These are phyloP conservation scores for Drosophila suboccidentalis DNA, from an alignment of 2,888 invertebrate genomes.

Conservation along the genomic window DNA sequence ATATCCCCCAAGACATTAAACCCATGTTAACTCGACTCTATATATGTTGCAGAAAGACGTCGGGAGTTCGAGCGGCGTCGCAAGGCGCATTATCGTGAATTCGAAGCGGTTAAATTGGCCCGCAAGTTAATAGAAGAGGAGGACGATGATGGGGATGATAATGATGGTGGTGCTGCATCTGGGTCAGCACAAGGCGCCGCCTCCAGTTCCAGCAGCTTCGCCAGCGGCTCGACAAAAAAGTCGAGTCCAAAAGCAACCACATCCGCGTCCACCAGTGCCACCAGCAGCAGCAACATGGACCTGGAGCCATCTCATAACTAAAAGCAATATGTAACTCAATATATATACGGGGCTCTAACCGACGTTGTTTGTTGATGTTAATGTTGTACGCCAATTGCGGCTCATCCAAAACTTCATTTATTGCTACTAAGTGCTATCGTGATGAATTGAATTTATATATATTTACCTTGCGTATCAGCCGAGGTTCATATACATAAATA, in stretches of 20 bases:
- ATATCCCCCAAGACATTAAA: not conserved
- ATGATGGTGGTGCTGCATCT: constrained; percentile 42
- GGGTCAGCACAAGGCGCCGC: constrained; percentile 44
- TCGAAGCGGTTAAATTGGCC: constrained; percentile 96
- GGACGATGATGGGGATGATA: constrained; percentile 90
- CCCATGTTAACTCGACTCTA: not conserved
- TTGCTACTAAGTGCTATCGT: constrained; percentile 49
- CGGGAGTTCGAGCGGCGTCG: constrained; percentile 96
- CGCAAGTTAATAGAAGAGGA: constrained; percentile 96
- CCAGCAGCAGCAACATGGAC: constrained; percentile 62
- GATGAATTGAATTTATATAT: constrained; percentile 55
- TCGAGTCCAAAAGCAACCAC: constrained; percentile 49
- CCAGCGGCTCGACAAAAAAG: constrained; percentile 58
- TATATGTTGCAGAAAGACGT: constrained; percentile 87
- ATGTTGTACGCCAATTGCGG: constrained; percentile 48
- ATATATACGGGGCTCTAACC: constrained; percentile 32
- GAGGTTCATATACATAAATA: constrained; percentile 19
- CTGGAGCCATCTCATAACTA: constrained; percentile 55
- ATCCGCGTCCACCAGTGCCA: constrained; percentile 59
- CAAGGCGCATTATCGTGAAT: constrained; percentile 99
- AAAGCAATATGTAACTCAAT: constrained; percentile 43
- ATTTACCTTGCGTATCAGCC: constrained; percentile 34
- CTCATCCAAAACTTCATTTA: constrained; percentile 46
- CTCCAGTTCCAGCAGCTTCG: constrained; percentile 55
- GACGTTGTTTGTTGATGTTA: constrained; percentile 62